Conservation (phyloP, 2,113 vertebrate species). For the Balaenoptera acutorostrata region DNA sequence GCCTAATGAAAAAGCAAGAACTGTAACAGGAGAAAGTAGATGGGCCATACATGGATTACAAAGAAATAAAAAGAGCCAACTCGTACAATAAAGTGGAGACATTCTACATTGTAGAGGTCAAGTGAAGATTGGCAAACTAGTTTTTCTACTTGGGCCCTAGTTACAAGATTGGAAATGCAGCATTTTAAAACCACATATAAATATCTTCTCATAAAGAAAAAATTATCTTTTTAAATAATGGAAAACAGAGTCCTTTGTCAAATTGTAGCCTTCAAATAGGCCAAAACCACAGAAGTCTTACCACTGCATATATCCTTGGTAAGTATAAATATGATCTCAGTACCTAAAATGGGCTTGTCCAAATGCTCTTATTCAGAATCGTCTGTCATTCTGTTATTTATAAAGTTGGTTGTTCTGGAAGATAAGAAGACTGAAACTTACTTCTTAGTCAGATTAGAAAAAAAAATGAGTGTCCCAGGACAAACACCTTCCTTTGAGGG, state of each 20-base stretch:
- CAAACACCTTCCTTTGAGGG: not conserved
- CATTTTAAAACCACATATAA: not conserved
- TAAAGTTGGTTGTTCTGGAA: not conserved
- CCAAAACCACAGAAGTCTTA: not conserved
- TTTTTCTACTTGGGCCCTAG: conserved; percentile 2
- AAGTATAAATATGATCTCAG: not conserved
- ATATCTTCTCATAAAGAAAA: not conserved
- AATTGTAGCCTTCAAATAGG: not conserved
- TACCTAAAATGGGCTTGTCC: not conserved
- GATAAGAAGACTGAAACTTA: not conserved
- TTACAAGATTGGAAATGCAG: not conserved
- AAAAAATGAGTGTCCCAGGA: not conserved
- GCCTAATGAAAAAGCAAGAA: conserved; percentile 74
- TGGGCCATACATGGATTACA: conserved; percentile 53
- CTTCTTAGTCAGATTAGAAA: not conserved
- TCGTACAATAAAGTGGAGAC: conserved; percentile 38
- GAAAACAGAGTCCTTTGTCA: not conserved
- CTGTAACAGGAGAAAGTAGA: conserved; percentile 68
- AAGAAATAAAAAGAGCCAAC: conserved; percentile 57
- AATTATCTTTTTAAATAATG: not conserved
- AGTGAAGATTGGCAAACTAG: conserved; percentile 40
- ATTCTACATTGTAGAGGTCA: conserved; percentile 55
- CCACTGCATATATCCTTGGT: not conserved
- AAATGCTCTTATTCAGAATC: not conserved
- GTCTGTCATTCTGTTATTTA: not conserved